These are phyloP conservation scores for Piscicola geometra DNA, from an alignment of 2,888 invertebrate genomes.

Conservation along the genomic window DNA sequence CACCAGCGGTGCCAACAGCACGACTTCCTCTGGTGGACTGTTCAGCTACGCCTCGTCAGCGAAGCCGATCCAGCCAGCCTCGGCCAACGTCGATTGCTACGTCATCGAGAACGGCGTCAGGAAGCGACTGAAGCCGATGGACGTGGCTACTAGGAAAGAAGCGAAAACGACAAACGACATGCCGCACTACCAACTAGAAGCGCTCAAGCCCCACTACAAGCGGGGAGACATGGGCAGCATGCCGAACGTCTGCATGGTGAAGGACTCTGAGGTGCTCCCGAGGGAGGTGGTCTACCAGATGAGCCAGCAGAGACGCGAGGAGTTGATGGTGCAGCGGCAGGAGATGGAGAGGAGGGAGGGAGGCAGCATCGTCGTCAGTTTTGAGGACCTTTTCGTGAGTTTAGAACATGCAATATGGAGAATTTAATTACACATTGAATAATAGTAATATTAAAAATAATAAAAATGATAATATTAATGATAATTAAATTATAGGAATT, in stretches of 20 bases:
- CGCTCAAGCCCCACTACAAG: conserved; percentile 28
- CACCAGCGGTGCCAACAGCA: not conserved
- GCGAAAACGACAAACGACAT: conserved; percentile 19
- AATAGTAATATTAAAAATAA: no score
- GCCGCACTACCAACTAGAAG: conserved; percentile 31
- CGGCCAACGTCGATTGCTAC: conserved; percentile 20
- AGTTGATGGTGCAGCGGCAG: conserved; percentile 32
- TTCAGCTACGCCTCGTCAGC: not conserved
- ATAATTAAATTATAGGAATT: no score
- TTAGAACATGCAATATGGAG: no score
- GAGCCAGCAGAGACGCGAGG: conserved; percentile 38
- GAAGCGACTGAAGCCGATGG: conserved; percentile 27
- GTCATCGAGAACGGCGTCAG: conserved; percentile 34
- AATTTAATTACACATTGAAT: no score
- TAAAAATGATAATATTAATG: no score
- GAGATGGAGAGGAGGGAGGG: conserved; percentile 31
- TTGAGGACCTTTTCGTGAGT: conserved; percentile 30
- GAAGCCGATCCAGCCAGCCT: conserved; percentile 8
- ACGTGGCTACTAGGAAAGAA: not conserved
- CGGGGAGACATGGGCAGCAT: conserved; percentile 30
- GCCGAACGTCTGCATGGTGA: conserved; percentile 34
- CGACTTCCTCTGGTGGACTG: not conserved
- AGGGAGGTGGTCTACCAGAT: conserved; percentile 37
- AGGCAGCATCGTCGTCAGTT: conserved; percentile 16
- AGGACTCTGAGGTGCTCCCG: conserved; percentile 32